Percentiles rank a stretch among this genome's conserved stretches.
Evolutionary conservation across 2,797 vertebrate genomes (phyloP).

Genomic region (Sciaenops ocellatus): DNA sequence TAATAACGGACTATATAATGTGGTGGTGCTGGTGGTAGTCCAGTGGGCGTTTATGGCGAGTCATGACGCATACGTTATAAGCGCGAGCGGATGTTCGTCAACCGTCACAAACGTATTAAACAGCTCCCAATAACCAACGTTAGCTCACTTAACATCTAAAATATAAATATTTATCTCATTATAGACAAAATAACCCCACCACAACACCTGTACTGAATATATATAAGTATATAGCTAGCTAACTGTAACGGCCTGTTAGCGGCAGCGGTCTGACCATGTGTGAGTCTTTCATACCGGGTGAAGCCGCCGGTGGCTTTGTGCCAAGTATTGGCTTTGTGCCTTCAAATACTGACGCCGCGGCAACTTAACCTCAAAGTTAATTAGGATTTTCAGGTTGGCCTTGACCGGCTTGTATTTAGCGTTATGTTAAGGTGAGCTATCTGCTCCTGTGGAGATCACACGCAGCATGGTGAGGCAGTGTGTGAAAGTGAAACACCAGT

Average conservation of each 20-base stretch:
- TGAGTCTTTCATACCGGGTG: constrained; percentile 4
- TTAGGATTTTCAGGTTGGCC: background rate
- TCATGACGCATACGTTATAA: constrained; percentile 50
- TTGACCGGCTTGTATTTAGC: background rate
- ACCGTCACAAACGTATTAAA: background rate
- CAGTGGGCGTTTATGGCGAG: background rate
- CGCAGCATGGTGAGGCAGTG: background rate
- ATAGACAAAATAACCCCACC: background rate
- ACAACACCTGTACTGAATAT: background rate
- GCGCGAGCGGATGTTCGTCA: constrained; percentile 42
- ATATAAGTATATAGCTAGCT: background rate
- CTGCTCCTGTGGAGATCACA: background rate
- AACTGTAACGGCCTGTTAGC: background rate
- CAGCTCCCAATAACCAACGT: background rate
- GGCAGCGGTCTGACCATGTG: constrained; percentile 17
- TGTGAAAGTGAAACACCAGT: constrained; percentile 21
- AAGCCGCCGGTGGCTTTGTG: constrained; percentile 8
- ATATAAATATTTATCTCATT: no score
- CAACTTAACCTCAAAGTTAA: background rate
- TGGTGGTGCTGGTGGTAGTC: background rate
- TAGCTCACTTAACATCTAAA: background rate
- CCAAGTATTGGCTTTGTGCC: background rate
- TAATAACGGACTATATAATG: background rate
- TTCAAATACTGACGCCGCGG: background rate
- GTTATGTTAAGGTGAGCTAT: background rate